Percentiles rank a stretch among this genome's conserved stretches.
phyloP scores from a whole-genome alignment of 1,140 invertebrate genomes.

The Microplitis mediator region DNA sequence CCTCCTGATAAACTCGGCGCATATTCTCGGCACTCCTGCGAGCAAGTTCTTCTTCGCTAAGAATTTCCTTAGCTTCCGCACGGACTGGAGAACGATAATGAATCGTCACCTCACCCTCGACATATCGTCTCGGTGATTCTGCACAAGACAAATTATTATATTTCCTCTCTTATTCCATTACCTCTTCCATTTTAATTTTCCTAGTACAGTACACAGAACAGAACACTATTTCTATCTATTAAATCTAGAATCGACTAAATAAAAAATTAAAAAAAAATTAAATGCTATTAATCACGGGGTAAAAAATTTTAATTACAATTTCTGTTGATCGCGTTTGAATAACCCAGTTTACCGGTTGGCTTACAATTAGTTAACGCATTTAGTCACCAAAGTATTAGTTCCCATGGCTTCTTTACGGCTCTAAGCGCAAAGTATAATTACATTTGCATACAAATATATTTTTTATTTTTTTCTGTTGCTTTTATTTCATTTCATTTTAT shows the following conservation, averaged over 20 bases:
- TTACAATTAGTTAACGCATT: constrained; percentile 22
- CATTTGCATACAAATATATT: constrained; percentile 4
- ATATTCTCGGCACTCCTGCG: constrained; percentile 86
- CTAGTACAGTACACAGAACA: too few species aligned
- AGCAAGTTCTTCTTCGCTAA: constrained; percentile 83
- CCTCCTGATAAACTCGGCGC: constrained; percentile 87
- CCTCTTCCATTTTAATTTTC: too few species aligned
- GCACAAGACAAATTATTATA: constrained; percentile 21
- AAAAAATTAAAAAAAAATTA: background rate
- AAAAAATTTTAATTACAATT: constrained; percentile 7
- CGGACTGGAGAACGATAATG: constrained; percentile 87
- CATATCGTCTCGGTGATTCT: constrained; percentile 87
- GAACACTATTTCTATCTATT: too few species aligned
- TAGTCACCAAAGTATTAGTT: constrained; percentile 3
- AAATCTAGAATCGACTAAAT: background rate
- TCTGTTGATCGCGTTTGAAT: constrained; percentile 4
- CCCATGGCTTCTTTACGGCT: constrained; percentile 13
- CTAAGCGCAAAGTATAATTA: constrained; percentile 12
- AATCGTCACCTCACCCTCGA: constrained; percentile 90
- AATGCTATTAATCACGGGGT: background rate
- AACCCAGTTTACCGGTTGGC: constrained; percentile 13
- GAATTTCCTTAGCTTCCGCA: constrained; percentile 80
- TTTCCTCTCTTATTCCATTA: background rate
- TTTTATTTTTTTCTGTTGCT: constrained; percentile 5
- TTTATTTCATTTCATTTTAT: background rate